Conservation (phyloP, 2,888 invertebrate genomes). For the Machimus rusticus region DNA sequence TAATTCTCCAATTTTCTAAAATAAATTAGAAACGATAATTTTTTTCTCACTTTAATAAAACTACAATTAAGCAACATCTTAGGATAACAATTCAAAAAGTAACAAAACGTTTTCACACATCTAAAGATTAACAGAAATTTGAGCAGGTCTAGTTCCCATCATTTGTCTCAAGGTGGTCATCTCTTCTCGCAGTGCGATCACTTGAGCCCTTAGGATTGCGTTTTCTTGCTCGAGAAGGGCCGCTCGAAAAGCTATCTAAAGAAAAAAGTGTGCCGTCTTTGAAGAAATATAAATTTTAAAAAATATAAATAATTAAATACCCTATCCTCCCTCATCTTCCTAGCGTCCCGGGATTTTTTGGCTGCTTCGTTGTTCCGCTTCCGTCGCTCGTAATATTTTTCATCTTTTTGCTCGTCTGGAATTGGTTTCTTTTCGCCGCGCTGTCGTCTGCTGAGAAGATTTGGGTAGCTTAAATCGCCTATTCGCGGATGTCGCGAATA, state of each 20-base stretch:
- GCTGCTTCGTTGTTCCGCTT: conserved; percentile 90
- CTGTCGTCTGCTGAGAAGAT: conserved; percentile 65
- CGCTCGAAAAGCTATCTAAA: conserved; percentile 81
- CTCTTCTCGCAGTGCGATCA: conserved; percentile 81
- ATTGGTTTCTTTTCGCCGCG: conserved; percentile 87
- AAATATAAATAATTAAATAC: conserved; percentile 59
- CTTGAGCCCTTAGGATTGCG: conserved; percentile 82
- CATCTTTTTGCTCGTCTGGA: conserved; percentile 86
- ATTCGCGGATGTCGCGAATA: conserved; percentile 55
- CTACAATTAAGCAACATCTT: not conserved
- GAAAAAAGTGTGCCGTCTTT: conserved; percentile 34
- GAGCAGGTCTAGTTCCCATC: conserved; percentile 30
- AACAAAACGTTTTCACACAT: not conserved
- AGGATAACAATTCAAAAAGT: not conserved
- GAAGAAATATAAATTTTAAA: not conserved
- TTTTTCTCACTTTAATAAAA: not conserved
- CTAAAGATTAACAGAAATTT: conserved; percentile 36
- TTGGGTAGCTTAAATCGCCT: conserved; percentile 57
- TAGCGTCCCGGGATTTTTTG: conserved; percentile 88
- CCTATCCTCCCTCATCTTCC: conserved; percentile 87
- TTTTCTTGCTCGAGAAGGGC: conserved; percentile 88
- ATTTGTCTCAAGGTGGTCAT: conserved; percentile 56
- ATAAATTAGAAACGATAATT: not conserved
- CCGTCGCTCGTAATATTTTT: conserved; percentile 87
- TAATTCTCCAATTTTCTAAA: not conserved